Evolutionary conservation across 2,888 invertebrate species (phyloP).

Genomic region (Steromphala cineraria): DNA sequence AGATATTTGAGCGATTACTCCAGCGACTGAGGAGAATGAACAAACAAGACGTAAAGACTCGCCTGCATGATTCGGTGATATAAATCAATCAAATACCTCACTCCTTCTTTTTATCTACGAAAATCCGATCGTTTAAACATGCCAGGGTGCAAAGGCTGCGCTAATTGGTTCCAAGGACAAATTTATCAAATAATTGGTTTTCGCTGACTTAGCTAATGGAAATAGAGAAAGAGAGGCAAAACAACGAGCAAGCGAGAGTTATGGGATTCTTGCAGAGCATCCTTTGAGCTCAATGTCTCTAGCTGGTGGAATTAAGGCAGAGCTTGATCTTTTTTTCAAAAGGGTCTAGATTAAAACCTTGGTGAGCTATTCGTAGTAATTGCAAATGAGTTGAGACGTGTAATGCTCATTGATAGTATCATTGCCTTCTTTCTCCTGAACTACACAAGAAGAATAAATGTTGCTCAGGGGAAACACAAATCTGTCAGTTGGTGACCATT

Average conservation of each 20-base stretch:
- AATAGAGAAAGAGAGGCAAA: neutral
- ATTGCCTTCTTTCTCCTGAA: too few species aligned
- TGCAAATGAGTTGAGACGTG: neutral
- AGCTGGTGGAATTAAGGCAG: neutral
- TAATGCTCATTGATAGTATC: neutral
- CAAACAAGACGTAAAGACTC: too few species aligned
- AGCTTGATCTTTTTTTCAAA: neutral
- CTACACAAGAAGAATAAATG: too few species aligned
- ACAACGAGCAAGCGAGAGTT: neutral
- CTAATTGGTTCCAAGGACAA: neutral
- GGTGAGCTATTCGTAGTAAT: neutral
- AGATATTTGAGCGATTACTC: too few species aligned
- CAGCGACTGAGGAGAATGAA: too few species aligned
- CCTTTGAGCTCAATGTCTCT: neutral
- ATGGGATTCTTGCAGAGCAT: neutral
- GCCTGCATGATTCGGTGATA: neutral
- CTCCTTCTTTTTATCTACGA: neutral
- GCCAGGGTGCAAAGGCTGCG: neutral
- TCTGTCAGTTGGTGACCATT: too few species aligned
- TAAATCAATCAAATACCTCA: neutral
- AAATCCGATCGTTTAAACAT: neutral
- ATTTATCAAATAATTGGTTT: slow-evolving; percentile 8
- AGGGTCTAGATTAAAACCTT: neutral
- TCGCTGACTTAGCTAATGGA: neutral
- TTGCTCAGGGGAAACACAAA: too few species aligned